Conservation (phyloP, 1,140 invertebrate genomes). For the Pseudomyrmex gracilis region DNA sequence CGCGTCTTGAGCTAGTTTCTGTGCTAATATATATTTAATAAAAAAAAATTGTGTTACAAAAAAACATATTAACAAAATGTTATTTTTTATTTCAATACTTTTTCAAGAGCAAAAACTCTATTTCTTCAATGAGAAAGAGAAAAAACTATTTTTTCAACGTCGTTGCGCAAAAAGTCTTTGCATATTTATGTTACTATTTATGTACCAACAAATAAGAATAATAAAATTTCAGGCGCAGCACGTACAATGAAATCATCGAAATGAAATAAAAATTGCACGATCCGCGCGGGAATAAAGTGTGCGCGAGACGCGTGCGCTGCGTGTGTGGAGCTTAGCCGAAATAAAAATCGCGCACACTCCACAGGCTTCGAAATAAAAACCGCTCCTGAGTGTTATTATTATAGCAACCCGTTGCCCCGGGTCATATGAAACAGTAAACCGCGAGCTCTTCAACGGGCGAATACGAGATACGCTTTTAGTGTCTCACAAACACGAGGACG, state of each 20-base stretch:
- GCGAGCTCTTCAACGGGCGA: constrained; percentile 3
- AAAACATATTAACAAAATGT: too few relatives aligned
- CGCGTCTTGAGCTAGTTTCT: too few relatives aligned
- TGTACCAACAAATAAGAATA: constrained; percentile 17
- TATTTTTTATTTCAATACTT: too few relatives aligned
- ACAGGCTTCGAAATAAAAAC: constrained; percentile 37
- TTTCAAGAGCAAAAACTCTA: not conserved
- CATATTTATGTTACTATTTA: constrained; percentile 24
- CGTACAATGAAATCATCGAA: constrained; percentile 15
- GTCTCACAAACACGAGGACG: constrained; percentile 30
- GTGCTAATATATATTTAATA: too few relatives aligned
- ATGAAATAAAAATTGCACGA: constrained; percentile 51
- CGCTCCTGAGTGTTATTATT: constrained; percentile 47
- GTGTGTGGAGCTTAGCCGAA: not conserved
- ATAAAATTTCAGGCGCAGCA: not conserved
- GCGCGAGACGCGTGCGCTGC: not conserved
- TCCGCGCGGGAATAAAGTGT: constrained; percentile 13
- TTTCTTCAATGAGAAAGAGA: not conserved
- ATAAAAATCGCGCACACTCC: constrained; percentile 52
- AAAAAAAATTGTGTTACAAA: too few relatives aligned
- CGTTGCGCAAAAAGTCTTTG: constrained; percentile 24
- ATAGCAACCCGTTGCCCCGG: constrained; percentile 19
- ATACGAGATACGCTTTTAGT: constrained; percentile 54
- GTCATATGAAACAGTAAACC: constrained; percentile 53
- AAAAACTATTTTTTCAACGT: not conserved